Base-by-base conservation (phyloP, 2,113 vertebrate genomes). In the Hippocampus zosterae region DNA sequence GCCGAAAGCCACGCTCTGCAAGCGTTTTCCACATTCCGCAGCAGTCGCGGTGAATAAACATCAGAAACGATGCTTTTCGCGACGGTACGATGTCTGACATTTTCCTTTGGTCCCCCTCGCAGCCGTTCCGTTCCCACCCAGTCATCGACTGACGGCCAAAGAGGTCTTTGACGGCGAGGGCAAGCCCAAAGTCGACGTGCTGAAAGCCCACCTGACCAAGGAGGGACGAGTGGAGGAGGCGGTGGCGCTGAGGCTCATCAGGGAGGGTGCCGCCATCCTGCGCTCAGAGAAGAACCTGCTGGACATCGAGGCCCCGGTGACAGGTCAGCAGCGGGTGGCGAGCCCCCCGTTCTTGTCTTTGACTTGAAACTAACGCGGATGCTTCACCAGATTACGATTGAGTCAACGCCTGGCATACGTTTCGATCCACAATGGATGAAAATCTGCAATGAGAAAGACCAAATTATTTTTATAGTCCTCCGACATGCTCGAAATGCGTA, bases 121-220 rank as follows among this genome's bases (percentile, higher is more conserved):
- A 98, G 97, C 97, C 90, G 96, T 98, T 84, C 97, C 97, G 0
- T 99, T 99, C 91, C 97, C 97, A 69, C 96, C 96, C 69, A 98
- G 94, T 88, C 97, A 99, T 81, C 95, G 95, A 78, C 95, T 99
- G 83, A 98, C 95, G 67, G 95, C 94, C 67, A 98, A 98, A 89
- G 97, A 99, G 93, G 96, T 98, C 84, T 99, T 99, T 72, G 97
- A 99, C 91, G 94, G 93, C 0, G 97, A 98, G 65, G 97, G 96
- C 70, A 98, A 96, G 80, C 97, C 97, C 69, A 95, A 96, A 76
- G 97, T 99, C 91, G 97, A 98, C 79, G 92, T 99, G 84, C 93
- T 99, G 88, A 99, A 99, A 90, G 96, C 94, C 57, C 97, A 99
- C 86, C 95, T 99, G 81, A 98, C 97, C 92, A 99, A 99, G 88